These are phyloP conservation scores for Dioctria linearis DNA, from an alignment of 2,888 invertebrate genomes.

Conservation along the genomic window DNA sequence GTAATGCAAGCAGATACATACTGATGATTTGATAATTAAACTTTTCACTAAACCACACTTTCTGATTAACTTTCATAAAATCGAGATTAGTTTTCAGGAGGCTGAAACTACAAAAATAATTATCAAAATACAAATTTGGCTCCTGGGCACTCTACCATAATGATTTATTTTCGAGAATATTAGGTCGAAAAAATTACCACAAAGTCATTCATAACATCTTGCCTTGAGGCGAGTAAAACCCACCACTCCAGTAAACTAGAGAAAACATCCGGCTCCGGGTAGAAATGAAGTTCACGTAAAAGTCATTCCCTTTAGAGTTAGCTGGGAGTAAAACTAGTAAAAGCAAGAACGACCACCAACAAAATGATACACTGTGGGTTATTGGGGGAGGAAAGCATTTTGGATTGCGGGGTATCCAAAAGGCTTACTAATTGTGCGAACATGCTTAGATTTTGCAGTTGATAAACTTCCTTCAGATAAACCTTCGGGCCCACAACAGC, in stretches of 20 bases:
- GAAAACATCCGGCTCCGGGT: slow-evolving; percentile 40
- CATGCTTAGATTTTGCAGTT: slow-evolving; percentile 46
- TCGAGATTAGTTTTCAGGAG: too few species aligned
- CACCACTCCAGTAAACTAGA: slow-evolving; percentile 12
- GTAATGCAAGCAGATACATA: too few species aligned
- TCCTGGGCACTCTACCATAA: background rate
- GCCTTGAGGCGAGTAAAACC: slow-evolving; percentile 4
- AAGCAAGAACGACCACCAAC: slow-evolving; percentile 14
- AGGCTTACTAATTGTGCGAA: slow-evolving; percentile 52
- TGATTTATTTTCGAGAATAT: slow-evolving; percentile 40
- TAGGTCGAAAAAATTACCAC: slow-evolving; percentile 47
- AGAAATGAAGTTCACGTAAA: slow-evolving; percentile 46
- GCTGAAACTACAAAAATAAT: slow-evolving; percentile 17
- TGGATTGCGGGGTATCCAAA: slow-evolving; percentile 18
- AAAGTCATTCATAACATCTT: slow-evolving; percentile 43
- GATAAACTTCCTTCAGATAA: slow-evolving; percentile 45
- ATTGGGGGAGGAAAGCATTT: slow-evolving; percentile 16
- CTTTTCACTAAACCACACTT: too few species aligned
- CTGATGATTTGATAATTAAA: too few species aligned
- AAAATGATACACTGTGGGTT: slow-evolving; percentile 25
- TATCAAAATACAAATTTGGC: slow-evolving; percentile 21
- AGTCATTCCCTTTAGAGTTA: background rate
- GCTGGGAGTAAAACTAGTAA: background rate
- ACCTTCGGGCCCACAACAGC: slow-evolving; percentile 13
- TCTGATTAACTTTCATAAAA: too few species aligned